Evolutionary conservation across 2,113 vertebrate species (phyloP).

Genomic region (Condylura cristata): DNA sequence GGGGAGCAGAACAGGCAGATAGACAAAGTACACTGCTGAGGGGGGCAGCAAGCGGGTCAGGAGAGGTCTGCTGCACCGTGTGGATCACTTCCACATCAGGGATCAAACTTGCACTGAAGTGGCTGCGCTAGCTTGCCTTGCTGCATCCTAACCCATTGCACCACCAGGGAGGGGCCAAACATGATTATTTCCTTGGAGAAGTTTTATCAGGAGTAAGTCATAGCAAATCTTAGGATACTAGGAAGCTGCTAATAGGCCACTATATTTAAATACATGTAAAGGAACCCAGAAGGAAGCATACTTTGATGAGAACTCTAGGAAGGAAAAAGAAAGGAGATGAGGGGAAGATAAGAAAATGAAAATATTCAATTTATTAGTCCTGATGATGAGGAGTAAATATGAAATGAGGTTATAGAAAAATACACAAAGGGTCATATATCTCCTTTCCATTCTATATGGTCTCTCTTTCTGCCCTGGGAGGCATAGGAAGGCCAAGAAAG

Average conservation of each 20-base stretch:
- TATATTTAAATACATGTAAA: background rate
- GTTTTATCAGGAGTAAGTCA: background rate
- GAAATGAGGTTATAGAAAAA: background rate
- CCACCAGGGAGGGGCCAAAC: too few relatives aligned
- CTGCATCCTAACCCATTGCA: too few relatives aligned
- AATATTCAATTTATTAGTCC: background rate
- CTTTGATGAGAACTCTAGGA: background rate
- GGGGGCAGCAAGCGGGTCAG: too few relatives aligned
- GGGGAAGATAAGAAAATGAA: background rate
- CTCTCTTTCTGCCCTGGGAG: background rate
- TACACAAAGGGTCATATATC: background rate
- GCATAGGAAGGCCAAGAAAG: background rate
- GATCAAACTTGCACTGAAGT: too few relatives aligned
- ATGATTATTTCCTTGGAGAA: background rate
- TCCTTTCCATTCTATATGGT: background rate
- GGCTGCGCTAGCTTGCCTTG: too few relatives aligned
- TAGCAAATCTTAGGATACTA: background rate
- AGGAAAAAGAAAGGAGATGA: background rate
- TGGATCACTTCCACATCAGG: too few relatives aligned
- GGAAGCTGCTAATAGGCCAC: background rate
- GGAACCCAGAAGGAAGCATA: background rate
- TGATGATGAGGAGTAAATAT: background rate
- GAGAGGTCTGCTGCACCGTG: too few relatives aligned
- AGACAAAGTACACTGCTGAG: too few relatives aligned
- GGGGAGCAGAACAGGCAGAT: too few relatives aligned